Evolutionary conservation across 1,140 invertebrate genomes (phyloP).

Genomic region (Argopecten irradians): DNA sequence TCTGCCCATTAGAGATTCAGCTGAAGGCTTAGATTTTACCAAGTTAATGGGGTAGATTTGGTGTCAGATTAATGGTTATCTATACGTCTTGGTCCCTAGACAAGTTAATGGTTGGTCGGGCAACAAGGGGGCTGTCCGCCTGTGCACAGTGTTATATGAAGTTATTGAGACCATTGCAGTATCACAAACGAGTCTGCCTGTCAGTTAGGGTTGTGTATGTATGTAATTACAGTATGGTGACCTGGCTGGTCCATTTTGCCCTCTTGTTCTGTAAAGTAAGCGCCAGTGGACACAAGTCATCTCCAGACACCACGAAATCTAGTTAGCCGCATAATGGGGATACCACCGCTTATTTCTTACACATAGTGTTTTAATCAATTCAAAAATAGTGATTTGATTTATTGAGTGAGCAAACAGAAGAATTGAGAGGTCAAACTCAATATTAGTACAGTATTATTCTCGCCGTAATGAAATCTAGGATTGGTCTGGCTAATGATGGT

Average conservation of each 20-base stretch:
- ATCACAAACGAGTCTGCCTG: background rate
- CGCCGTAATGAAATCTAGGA: background rate
- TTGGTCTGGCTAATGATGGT: background rate
- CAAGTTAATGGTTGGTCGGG: background rate
- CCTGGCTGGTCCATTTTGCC: background rate
- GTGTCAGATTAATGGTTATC: background rate
- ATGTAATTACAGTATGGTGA: background rate
- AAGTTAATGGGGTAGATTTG: background rate
- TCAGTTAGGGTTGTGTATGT: conserved; percentile 8
- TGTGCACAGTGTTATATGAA: background rate
- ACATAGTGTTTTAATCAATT: background rate
- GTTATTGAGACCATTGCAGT: background rate
- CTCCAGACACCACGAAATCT: background rate
- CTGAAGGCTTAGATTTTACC: background rate
- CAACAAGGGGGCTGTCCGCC: background rate
- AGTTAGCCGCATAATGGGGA: background rate
- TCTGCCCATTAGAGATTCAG: no score
- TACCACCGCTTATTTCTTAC: background rate
- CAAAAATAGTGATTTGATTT: background rate
- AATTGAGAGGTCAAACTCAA: background rate
- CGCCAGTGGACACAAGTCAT: background rate
- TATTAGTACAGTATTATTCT: background rate
- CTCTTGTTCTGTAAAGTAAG: background rate
- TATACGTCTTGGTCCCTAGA: background rate
- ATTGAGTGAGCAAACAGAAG: background rate